Evolutionary conservation across 1,140 invertebrate species (phyloP), one percentile per base, ranked within the genome.

Genomic region (Pseudachorutes palmiensis): DNA sequence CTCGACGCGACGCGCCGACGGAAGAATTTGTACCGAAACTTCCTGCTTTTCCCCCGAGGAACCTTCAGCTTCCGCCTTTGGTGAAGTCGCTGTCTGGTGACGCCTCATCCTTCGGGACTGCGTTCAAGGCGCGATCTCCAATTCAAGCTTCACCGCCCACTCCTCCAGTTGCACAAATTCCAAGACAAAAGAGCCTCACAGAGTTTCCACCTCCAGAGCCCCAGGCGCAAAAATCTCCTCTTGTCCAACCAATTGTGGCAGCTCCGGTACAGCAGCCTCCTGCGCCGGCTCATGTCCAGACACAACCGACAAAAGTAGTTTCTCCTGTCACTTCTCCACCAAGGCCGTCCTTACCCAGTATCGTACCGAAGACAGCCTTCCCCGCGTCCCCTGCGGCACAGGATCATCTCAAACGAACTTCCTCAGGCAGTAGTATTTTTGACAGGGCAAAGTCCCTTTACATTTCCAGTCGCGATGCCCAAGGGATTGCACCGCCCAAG

Each of bases 241-340:
- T 45, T 1, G 31, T 2, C 60, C 32, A 65, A 51, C 2, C 31
- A 63, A 65, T 45, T 9, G 14, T 36, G 41, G 19, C 22, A 9
- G 29, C 12, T 2, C 12, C 62, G 41, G 22, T 2, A 14, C n/a
- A n/a, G n/a, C n/a, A n/a, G n/a, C 36, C 26, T 36, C 1, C 51
- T 30, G 31, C 67, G 29, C 33, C 65, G 24, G 30, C 12, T 19
- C 59, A 24, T 31, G 49, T 28, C 1, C 3, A 30, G 16, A 41
- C 48, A 3, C 66, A 55, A 64, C n/a, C 33, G 59, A 2, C 61
- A 26, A 24, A 59, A 48, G 41, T 28, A 51, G 5, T 22, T 36
- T 1, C 31, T 30, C 2, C 30, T 12, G 26, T 3, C 16, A 48
- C 14, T 41, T 30, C 41, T 72, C 85, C 88, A 67, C 81, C 85